These are phyloP conservation scores for Ormia ochracea DNA, from an alignment of 2,888 invertebrate species.

Conservation along the genomic window DNA sequence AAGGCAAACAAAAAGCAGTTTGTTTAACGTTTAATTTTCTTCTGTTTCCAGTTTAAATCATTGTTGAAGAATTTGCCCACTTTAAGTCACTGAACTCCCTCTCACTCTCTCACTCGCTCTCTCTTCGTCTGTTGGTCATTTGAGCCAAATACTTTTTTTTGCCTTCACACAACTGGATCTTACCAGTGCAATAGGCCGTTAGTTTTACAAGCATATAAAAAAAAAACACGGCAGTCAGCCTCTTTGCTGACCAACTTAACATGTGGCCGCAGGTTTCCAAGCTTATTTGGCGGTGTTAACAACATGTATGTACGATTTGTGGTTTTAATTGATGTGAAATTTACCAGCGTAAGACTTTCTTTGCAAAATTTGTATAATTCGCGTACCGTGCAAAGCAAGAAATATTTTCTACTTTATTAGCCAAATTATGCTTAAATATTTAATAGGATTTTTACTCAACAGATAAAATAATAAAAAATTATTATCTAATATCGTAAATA, in stretches of 20 bases:
- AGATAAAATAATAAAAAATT: too few species aligned
- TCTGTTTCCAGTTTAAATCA: conserved; percentile 30
- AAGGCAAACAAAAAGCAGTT: conserved; percentile 5
- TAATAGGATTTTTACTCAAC: too few species aligned
- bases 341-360: conserved; percentile 9
- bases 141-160: neutral
- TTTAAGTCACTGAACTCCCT: conserved; percentile 37
- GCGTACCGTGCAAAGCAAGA: too few species aligned
- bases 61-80: conserved; percentile 14
- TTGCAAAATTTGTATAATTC: neutral
- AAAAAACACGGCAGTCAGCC: neutral
- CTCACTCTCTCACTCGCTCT: too few species aligned
- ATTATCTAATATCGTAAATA: too few species aligned
- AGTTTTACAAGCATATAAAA: neutral
- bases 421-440: too few species aligned
- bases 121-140: neutral
- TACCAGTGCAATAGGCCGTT: neutral
- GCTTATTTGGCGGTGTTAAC: neutral
- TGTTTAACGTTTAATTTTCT: neutral
- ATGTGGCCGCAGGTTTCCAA: neutral
- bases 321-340: conserved; percentile 20
- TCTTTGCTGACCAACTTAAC: neutral
- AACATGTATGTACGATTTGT: neutral
- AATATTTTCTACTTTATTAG: too few species aligned
- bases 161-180: neutral